Conservation (phyloP, 2,888 invertebrate species). For the Trichopria drosophilae region DNA sequence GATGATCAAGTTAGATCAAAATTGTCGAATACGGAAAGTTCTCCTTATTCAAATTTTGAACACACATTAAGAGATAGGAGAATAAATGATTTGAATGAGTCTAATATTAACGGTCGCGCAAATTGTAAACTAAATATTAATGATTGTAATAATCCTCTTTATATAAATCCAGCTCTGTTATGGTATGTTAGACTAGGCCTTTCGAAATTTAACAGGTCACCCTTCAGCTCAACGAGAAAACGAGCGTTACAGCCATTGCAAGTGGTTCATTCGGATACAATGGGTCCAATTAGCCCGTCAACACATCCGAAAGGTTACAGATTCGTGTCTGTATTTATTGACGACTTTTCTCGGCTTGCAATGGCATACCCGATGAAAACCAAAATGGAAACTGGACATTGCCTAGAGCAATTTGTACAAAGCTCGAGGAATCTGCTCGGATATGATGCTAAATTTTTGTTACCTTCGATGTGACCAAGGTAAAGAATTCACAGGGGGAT, state of each 20-base stretch:
- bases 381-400: constrained; percentile 28
- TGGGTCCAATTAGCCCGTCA: too few relatives aligned
- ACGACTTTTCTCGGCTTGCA: constrained; percentile 37
- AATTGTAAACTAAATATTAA: too few relatives aligned
- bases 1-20: too few relatives aligned
- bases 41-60: too few relatives aligned
- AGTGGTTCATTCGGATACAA: too few relatives aligned
- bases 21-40: too few relatives aligned
- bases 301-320: too few relatives aligned
- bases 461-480: too few relatives aligned
- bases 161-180: constrained; percentile 3
- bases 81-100: too few relatives aligned
- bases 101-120: too few relatives aligned
- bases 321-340: constrained; percentile 33
- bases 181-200: too few relatives aligned
- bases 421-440: constrained; percentile 32
- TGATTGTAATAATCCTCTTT: background rate
- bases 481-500: constrained; percentile 18
- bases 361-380: constrained; percentile 33
- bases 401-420: constrained; percentile 29
- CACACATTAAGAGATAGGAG: too few relatives aligned
- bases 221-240: constrained; percentile 27
- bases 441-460: constrained; percentile 37
- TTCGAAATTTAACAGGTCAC: constrained; percentile 36
- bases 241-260: constrained; percentile 29